These are phyloP conservation scores for Thecocarcelia acutangulata DNA, from an alignment of 2,888 invertebrate species.

Conservation along the genomic window DNA sequence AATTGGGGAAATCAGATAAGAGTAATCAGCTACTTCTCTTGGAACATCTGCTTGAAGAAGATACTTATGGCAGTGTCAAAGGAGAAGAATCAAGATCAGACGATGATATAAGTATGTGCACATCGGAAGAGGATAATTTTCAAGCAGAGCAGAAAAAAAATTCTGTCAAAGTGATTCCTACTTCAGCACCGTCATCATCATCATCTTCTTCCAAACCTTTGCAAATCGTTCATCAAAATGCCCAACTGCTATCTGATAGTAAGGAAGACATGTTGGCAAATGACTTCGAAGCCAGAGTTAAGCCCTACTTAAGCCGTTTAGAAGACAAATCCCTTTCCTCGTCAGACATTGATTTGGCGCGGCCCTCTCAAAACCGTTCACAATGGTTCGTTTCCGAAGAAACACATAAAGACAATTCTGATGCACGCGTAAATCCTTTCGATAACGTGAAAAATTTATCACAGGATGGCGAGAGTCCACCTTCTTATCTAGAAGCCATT, in stretches of 20 bases:
- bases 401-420: conserved; percentile 42
- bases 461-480: conserved; percentile 78
- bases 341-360: conserved; percentile 72
- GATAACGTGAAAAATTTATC: conserved; percentile 71
- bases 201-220: conserved; percentile 67
- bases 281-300: conserved; percentile 66
- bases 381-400: conserved; percentile 78
- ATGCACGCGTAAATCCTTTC: conserved; percentile 71
- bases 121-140: conserved; percentile 81
- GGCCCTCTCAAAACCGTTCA: conserved; percentile 75
- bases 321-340: conserved; percentile 70
- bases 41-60: conserved; percentile 86
- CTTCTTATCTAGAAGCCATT: conserved; percentile 80
- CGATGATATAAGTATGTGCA: conserved; percentile 82
- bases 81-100: conserved; percentile 76
- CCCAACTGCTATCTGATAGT: conserved; percentile 77
- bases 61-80: conserved; percentile 85
- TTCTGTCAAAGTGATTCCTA: conserved; percentile 63
- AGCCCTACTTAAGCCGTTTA: conserved; percentile 73
- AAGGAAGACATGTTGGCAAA: conserved; percentile 77
- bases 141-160: conserved; percentile 48
- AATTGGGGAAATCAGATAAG: conserved; percentile 77
- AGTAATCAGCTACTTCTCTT: conserved; percentile 85
- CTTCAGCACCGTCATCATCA: conserved; percentile 50
- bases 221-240: conserved; percentile 79